Conservation (phyloP, 2,113 vertebrate genomes). For the Aptenodytes forsteri region DNA sequence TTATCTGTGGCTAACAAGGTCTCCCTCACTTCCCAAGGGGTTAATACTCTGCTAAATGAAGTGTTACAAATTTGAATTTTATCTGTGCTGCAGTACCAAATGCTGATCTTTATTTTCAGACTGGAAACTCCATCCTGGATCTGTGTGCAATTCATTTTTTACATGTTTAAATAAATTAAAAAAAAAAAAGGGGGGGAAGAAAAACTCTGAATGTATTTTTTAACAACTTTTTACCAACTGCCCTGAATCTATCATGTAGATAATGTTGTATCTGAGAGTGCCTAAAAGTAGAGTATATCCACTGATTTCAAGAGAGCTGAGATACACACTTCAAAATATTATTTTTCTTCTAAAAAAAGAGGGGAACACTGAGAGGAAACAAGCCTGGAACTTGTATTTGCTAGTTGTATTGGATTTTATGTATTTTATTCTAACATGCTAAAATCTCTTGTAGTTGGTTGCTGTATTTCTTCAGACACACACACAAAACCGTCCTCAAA, state of each 20-base stretch:
- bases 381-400: neutral
- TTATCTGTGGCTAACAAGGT: constrained; percentile 73
- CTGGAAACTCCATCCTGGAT: constrained; percentile 19
- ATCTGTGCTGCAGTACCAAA: constrained; percentile 74
- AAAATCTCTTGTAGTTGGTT: neutral
- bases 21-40: constrained; percentile 61
- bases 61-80: constrained; percentile 74
- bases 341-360: neutral
- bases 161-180: neutral
- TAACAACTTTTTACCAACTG: neutral
- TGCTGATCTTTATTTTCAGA: constrained; percentile 44
- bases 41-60: constrained; percentile 78
- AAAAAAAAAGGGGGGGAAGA: neutral
- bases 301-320: neutral
- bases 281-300: neutral
- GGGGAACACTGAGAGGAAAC: neutral
- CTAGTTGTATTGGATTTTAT: neutral
- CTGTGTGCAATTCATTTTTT: neutral
- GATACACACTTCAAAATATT: neutral
- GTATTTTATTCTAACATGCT: neutral
- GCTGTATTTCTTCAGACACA: neutral
- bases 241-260: neutral
- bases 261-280: neutral
- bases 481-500: neutral
- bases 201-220: neutral